A percentile compares a stretch with the other conserved stretches of the same genome.
Conservation (phyloP, 2,888 invertebrate genomes). For the Pseudolycoriella hygida region DNA sequence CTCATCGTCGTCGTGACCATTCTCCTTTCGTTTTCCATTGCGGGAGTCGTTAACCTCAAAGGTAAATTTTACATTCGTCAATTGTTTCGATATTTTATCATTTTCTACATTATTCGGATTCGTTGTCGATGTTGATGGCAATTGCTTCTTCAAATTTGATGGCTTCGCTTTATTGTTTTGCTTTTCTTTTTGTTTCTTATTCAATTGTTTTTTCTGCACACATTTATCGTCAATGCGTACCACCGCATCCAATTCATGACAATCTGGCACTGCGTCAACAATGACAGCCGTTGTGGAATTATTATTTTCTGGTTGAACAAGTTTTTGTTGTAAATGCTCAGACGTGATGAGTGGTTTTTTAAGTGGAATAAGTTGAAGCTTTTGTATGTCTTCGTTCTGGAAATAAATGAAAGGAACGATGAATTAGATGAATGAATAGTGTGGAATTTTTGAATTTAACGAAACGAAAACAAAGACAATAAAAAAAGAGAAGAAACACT, state of each 20-base stretch:
- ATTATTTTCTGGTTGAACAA: slow-evolving; percentile 6
- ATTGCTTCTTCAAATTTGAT: slow-evolving; percentile 1
- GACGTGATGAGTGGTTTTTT: slow-evolving; percentile 5
- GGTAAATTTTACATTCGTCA: slow-evolving; percentile 1
- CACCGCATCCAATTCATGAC: not conserved
- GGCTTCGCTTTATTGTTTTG: not conserved
- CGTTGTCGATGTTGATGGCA: not conserved
- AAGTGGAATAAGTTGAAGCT: slow-evolving; percentile 6
- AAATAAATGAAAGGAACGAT: not conserved
- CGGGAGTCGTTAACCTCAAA: not conserved
- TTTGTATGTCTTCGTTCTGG: slow-evolving; percentile 6
- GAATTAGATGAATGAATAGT: no score
- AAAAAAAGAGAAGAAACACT: no score
- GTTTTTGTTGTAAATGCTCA: slow-evolving; percentile 5
- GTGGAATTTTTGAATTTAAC: no score
- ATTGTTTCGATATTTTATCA: slow-evolving; percentile 3
- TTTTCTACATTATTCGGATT: not conserved
- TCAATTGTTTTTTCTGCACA: slow-evolving; percentile 2
- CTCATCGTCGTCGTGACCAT: not conserved
- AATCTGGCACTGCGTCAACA: not conserved
- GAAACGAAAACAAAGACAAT: no score
- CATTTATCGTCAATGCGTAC: not conserved
- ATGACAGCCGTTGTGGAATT: not conserved
- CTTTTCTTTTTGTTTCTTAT: slow-evolving; percentile 5
- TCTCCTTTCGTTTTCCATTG: not conserved